Base-by-base conservation (phyloP, 2,888 invertebrate species). In the Chloromyia formosa region DNA sequence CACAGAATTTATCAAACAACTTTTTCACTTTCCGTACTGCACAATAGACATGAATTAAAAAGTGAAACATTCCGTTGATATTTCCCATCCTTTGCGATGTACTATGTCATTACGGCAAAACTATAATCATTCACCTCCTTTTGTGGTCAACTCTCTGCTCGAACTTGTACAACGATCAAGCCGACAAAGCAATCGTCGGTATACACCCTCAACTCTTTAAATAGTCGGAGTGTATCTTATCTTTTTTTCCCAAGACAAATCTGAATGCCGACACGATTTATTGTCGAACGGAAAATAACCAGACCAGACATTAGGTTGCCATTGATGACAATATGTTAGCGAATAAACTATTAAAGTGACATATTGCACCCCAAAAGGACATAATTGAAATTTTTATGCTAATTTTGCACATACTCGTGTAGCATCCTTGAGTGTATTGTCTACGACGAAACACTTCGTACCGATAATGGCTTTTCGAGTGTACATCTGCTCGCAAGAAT, bases 381-480 rank as follows among this genome's bases (percentile, higher is more conserved):
- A 60, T 60, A 23, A 60, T 60, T n/a, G 60, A 23, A 23, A 60
- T 60, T 60, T 60, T 60, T 60, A 60, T 60, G 60, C 60, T 60
- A 60, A 60, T 60, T 23, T 56, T 60, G 9, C 27, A 22, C 60
- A 60, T 22, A 60, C 27, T 60, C 10, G 14, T 5, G 14, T 14
- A 14, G 16, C 60, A 60, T 20, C 22, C 60, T 60, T 60, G 60
- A 12, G 3, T 23, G 23, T 60, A 60, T 60, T 60, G 60, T 60
- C 27, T 10, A 60, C 27, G 4, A 10, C 23, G 60, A 23, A 22
- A 60, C 22, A 27, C 60, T 60, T 23, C 2, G n/a, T 53, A 4
- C 53, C 5, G 53, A 53, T 53, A 27, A 60, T 60, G 27, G 22
- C 22, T 22, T 23, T 23, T 22, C 27, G 23, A 23, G 12, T 60